Conservation (phyloP, 30 jellyfish, hydroid and myxozoan species). For the Calvadosia cruxmelitensis region DNA sequence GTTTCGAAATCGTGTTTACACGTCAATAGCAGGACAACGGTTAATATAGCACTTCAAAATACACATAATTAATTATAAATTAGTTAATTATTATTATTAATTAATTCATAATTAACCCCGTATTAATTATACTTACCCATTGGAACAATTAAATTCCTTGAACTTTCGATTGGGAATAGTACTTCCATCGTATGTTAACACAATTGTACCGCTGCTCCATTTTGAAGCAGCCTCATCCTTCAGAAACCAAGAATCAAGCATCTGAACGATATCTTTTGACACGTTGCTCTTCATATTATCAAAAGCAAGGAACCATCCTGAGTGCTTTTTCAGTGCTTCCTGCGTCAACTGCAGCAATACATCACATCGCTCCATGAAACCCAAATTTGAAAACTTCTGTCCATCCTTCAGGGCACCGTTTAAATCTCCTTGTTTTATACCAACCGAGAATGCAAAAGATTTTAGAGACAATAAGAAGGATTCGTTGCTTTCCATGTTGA, state of each 20-base stretch:
- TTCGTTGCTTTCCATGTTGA: slow-evolving; percentile 45
- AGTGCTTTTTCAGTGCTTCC: slow-evolving; percentile 64
- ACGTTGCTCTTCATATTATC: slow-evolving; percentile 67
- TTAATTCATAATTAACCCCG: no score
- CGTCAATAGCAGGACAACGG: no score
- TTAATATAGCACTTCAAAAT: no score
- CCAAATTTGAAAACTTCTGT: background rate
- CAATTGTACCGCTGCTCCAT: slow-evolving; percentile 54
- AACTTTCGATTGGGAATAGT: background rate
- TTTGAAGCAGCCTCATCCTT: slow-evolving; percentile 11
- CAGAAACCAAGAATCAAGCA: slow-evolving; percentile 25
- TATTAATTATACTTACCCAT: slow-evolving; percentile 8
- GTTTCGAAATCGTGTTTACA: no score
- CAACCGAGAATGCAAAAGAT: slow-evolving; percentile 61
- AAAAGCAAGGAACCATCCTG: slow-evolving; percentile 80
- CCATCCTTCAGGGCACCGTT: slow-evolving; percentile 17
- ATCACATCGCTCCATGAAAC: slow-evolving; percentile 37
- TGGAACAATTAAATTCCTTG: slow-evolving; percentile 1
- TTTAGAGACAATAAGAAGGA: slow-evolving; percentile 60
- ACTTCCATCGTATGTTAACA: slow-evolving; percentile 21
- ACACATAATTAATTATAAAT: no score
- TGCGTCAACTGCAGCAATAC: slow-evolving; percentile 43
- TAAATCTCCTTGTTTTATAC: slow-evolving; percentile 44
- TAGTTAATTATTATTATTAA: no score
- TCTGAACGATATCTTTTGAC: slow-evolving; percentile 29